Conservation (phyloP, 2,888 invertebrate genomes). For the Platypus cylindrus region DNA sequence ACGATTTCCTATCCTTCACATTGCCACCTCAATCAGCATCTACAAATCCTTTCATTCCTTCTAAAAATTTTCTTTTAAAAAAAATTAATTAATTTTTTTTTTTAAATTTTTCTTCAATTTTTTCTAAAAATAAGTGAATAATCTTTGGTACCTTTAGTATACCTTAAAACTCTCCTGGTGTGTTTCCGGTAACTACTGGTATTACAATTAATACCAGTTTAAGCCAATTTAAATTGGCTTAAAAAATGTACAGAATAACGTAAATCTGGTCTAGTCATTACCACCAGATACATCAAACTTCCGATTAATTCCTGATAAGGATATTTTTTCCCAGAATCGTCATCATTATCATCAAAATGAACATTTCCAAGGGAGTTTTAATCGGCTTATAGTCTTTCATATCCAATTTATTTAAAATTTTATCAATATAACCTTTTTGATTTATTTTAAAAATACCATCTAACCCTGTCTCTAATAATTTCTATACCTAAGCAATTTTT, state of each 20-base stretch:
- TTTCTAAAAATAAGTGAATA: too few relatives aligned
- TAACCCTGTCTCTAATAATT: background rate
- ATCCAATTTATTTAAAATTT: too few relatives aligned
- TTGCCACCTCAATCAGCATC: slow-evolving; percentile 5
- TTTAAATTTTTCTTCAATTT: slow-evolving; percentile 6
- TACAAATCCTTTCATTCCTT: slow-evolving; percentile 14
- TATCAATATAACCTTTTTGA: too few relatives aligned
- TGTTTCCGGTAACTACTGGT: slow-evolving; percentile 10
- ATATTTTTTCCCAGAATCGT: background rate
- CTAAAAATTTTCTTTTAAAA: background rate
- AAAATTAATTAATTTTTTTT: too few relatives aligned
- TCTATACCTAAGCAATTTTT: slow-evolving; percentile 1
- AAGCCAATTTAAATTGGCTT: slow-evolving; percentile 8
- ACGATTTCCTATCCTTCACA: slow-evolving; percentile 35
- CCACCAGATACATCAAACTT: background rate
- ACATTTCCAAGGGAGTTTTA: too few relatives aligned
- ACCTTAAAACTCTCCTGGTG: slow-evolving; percentile 11
- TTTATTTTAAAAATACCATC: too few relatives aligned
- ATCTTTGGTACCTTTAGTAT: too few relatives aligned
- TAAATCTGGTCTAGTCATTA: background rate
- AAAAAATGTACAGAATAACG: slow-evolving; percentile 5
- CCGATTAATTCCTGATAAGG: background rate
- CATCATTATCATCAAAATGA: too few relatives aligned
- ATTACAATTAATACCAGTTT: slow-evolving; percentile 14
- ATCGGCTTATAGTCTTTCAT: too few relatives aligned